These are phyloP conservation scores for Dusona sp. DNA, from an alignment of 2,888 invertebrate genomes.

Conservation along the genomic window DNA sequence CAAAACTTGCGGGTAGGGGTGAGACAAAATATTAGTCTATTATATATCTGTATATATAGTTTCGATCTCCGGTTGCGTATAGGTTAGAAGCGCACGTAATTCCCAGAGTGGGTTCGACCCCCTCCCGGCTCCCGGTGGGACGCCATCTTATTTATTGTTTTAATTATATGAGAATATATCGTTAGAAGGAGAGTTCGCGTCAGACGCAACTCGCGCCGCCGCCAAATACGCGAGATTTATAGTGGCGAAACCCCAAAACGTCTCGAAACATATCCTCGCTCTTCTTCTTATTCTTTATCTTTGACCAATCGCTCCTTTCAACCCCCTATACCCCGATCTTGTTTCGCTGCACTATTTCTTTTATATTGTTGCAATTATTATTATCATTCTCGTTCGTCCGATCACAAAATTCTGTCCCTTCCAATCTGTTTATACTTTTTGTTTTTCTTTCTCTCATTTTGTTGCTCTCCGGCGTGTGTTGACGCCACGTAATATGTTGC, in stretches of 20 bases:
- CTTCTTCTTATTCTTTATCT: constrained; percentile 56
- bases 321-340: constrained; percentile 1
- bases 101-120: constrained; percentile 81
- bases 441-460: constrained; percentile 38
- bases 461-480: constrained; percentile 71
- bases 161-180: constrained; percentile 85
- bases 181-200: constrained; percentile 80
- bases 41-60: constrained; percentile 19
- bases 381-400: constrained; percentile 25
- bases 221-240: constrained; percentile 83
- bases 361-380: constrained; percentile 23
- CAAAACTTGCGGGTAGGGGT: constrained; percentile 45
- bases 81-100: constrained; percentile 72
- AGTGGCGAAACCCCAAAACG: constrained; percentile 74
- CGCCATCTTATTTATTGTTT: constrained; percentile 85
- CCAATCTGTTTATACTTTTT: constrained; percentile 5
- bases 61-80: constrained; percentile 52
- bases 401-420: constrained; percentile 45
- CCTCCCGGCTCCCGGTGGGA: constrained; percentile 83
- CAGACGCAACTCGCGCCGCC: constrained; percentile 79
- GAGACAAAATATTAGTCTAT: constrained; percentile 37
- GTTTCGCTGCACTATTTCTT: constrained; percentile 50
- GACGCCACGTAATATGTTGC: constrained; percentile 80
- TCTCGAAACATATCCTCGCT: constrained; percentile 64
- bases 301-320: constrained; percentile 40